These are phyloP conservation scores for Drosophila ezoana DNA, from an alignment of 2,888 invertebrate genomes.

Conservation along the genomic window DNA sequence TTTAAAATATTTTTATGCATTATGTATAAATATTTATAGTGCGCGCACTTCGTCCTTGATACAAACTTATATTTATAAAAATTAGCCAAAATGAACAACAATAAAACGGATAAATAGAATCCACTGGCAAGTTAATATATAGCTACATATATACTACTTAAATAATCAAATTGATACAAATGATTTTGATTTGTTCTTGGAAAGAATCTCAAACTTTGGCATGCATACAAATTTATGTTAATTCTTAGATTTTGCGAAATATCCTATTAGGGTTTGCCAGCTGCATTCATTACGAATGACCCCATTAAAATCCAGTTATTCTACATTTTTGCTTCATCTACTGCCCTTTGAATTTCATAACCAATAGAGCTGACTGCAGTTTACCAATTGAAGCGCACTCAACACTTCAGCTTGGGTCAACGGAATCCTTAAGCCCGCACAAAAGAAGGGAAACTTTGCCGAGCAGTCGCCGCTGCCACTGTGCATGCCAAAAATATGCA, in stretches of 20 bases:
- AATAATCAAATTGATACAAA: too few relatives aligned
- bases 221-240: too few relatives aligned
- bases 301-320: not conserved
- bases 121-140: not conserved
- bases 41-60: too few relatives aligned
- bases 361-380: constrained; percentile 9
- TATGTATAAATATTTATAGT: too few relatives aligned
- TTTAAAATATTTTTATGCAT: too few relatives aligned
- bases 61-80: too few relatives aligned
- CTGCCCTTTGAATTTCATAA: constrained; percentile 29
- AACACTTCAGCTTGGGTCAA: constrained; percentile 19
- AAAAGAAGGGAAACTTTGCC: constrained; percentile 6
- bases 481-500: constrained; percentile 74
- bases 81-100: too few relatives aligned
- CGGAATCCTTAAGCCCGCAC: constrained; percentile 3
- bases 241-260: not conserved
- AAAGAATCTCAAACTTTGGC: too few relatives aligned
- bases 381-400: constrained; percentile 20
- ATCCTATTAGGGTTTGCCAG: not conserved
- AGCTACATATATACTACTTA: not conserved
- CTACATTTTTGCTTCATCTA: not conserved
- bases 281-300: not conserved
- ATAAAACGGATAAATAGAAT: too few relatives aligned
- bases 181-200: too few relatives aligned
- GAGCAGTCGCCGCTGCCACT: constrained; percentile 48